Base-by-base conservation (phyloP, 2,113 vertebrate species). In the Tauraco erythrolophus region DNA sequence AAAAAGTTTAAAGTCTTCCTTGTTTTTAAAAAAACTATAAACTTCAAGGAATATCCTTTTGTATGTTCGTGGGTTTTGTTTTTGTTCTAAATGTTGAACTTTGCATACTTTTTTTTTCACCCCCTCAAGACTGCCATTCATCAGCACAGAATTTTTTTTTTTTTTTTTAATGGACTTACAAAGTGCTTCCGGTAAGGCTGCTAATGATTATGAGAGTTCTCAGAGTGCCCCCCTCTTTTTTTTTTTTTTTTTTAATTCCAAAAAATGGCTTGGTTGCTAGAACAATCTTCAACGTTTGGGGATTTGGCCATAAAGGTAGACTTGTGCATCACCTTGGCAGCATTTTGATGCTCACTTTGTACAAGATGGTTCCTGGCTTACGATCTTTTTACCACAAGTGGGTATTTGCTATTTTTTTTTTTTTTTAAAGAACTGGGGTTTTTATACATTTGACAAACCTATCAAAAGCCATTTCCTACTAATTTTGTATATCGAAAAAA, bases 241-340 rank as follows among this genome's bases (percentile, higher is more conserved):
- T 27, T 45, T 70, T 9, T 10, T 8, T 13, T 22, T 11, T 17
- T 48, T 22, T 53, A 17, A 58, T 35, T 62, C 14, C 31, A 56
- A 65, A 60, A 71, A 83, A 94, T 80, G 83, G 94, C 95, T 96
- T 60, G 75, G 88, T 97, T 96, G 94, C 97, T 88, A 69, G 97
- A 96, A 96, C 96, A 85, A 80, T 97, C 97, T 97, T 84, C 71
- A 53, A 8, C 17, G 27, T 78, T 25, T 74, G 70, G 76, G 94
- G 95, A 79, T 92, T 39, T 57, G 90, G 89, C 92, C 95, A 80
- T 84, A 43, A 83, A 83, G 48, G 80, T 66, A 92, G 84, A 75
- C 19, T 31, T 9, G 45, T 43, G 82, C 27, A 81, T 95, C 94
- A 69, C 87, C 60, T 71, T n/a, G 79, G 80, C 51, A 78, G 84